phyloP scores from a whole-genome alignment of 2,888 invertebrate genomes.

The Antheraea assamensis region DNA sequence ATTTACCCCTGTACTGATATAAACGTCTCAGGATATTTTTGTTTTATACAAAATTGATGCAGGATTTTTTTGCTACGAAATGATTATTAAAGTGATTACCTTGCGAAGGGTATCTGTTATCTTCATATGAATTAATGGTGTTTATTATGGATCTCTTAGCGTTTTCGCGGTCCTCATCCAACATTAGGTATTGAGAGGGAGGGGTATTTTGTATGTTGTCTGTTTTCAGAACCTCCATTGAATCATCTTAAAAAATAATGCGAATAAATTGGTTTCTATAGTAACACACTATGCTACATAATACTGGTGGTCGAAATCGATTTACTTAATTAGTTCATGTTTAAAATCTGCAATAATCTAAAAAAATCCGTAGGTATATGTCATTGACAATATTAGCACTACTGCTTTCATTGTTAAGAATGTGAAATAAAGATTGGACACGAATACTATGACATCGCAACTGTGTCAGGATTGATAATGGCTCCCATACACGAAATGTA shows the following conservation, averaged over 20 bases:
- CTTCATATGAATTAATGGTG: constrained; percentile 67
- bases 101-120: constrained; percentile 71
- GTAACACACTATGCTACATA: too few relatives aligned
- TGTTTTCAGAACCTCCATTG: background rate
- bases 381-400: too few relatives aligned
- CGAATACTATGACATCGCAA: too few relatives aligned
- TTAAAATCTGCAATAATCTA: background rate
- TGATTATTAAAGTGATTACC: constrained; percentile 40
- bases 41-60: background rate
- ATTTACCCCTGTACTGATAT: constrained; percentile 54
- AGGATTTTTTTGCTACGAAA: background rate
- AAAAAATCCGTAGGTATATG: background rate
- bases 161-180: constrained; percentile 43
- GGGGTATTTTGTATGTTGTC: background rate
- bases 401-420: too few relatives aligned
- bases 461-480: too few relatives aligned
- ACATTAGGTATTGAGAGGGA: constrained; percentile 27
- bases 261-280: background rate
- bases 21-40: background rate
- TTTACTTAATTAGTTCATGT: background rate
- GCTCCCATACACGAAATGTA: too few relatives aligned
- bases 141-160: constrained; percentile 64
- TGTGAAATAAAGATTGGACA: too few relatives aligned
- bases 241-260: background rate
- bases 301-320: too few relatives aligned